phyloP scores from a whole-genome alignment of 2,797 vertebrate species.

The Coendou prehensilis region DNA sequence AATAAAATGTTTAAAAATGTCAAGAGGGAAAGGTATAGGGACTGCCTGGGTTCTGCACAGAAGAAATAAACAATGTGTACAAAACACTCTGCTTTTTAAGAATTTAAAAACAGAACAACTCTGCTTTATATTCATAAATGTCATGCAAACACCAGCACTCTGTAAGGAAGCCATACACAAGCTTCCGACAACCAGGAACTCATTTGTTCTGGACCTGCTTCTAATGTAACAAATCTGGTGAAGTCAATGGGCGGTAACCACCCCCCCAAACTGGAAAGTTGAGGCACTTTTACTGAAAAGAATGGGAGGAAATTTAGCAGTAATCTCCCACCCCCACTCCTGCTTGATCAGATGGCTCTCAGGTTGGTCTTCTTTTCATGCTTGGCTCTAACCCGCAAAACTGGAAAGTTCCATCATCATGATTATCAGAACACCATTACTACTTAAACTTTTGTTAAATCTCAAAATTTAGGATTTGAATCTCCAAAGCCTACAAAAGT shows the following conservation, averaged over 20 bases:
- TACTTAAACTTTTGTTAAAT: constrained; percentile 24
- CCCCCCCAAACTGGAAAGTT: constrained; percentile 23
- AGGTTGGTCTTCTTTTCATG: background rate
- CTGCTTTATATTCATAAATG: constrained; percentile 8
- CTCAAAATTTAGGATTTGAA: background rate
- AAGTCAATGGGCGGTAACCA: background rate
- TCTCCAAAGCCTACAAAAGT: constrained; percentile 21
- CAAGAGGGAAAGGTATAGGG: background rate
- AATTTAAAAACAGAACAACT: constrained; percentile 55
- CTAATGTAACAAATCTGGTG: constrained; percentile 10
- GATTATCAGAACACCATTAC: background rate
- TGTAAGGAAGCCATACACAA: background rate
- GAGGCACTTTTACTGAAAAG: background rate
- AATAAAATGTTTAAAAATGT: background rate
- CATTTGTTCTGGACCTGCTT: constrained; percentile 32
- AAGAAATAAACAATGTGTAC: background rate
- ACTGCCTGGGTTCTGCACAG: background rate
- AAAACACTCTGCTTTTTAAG: background rate
- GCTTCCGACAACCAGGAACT: background rate
- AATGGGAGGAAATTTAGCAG: background rate
- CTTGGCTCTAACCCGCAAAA: background rate
- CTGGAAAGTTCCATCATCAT: background rate
- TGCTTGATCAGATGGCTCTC: background rate
- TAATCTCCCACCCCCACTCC: background rate
- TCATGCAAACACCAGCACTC: background rate